Evolutionary conservation across 2,888 invertebrate species (phyloP), one percentile per base, ranked within the genome.

Genomic region (Zele albiditarsus): DNA sequence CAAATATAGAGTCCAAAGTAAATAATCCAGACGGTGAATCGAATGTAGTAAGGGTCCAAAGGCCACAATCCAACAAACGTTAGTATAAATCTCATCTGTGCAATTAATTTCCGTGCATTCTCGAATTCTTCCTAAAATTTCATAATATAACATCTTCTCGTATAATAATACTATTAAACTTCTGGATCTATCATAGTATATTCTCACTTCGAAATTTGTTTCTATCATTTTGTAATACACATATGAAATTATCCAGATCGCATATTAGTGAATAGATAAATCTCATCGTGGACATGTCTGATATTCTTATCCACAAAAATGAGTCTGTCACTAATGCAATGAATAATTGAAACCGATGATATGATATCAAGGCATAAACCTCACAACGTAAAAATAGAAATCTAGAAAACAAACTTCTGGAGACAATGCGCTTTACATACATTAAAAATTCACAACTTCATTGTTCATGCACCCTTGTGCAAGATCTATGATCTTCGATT

Each of bases 1-100:
- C 38, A 28, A 16, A 80, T 69, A 65, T 81, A 74, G 10, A 78
- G 3, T 1, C 66, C 16, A 46, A 65, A 80, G 20, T 80, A 79
- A 3, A 38, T 23, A 20, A 76, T 72, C 46, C 78, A 80, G 33
- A 79, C 63, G 23, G 66, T 23, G 12, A 77, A 80, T 66, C 74
- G 76, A 3, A 77, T 8, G 12, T 80, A 80, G 8, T 76, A 69
- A 1, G 28, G 38, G 3, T 78, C 69, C 10, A 69, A 57, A 10
- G 80, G 80, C 80, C 80, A 80, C 33, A 80, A 73, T n/a, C 80
- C 80, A 4, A 75, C 76, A n/a, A 31, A 2, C 16, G 12, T 12
- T 16, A 62, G 8, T n/a, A 27, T 31, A 16, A 27, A 62, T 20
- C 31, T 62, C 16, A 62, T 28, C 6, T 62, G n/a, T 20, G 31